A percentile compares a stretch with the other conserved stretches of the same genome.
Evolutionary conservation across 2,113 vertebrate species (phyloP).

Genomic region (Dermatemys mawii): DNA sequence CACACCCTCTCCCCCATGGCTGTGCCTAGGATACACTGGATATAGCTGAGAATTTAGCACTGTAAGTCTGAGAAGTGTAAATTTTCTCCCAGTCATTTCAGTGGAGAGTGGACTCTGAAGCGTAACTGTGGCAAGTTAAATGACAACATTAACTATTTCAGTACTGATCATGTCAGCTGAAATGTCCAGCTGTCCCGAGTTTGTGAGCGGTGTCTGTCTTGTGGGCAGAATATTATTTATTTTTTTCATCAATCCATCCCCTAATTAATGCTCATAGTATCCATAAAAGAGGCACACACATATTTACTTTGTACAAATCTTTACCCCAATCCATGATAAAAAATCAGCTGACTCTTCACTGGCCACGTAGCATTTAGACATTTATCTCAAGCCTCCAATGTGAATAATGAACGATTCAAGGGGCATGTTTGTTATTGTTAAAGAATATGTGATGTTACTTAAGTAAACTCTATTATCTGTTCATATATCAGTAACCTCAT

Average conservation of each 20-base stretch:
- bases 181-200: not conserved
- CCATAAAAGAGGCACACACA: not conserved
- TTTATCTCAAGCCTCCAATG: not conserved
- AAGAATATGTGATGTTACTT: not conserved
- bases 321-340: not conserved
- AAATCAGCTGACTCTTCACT: not conserved
- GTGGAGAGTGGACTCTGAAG: not conserved
- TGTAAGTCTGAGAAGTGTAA: not conserved
- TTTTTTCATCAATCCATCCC: not conserved
- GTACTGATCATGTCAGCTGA: not conserved
- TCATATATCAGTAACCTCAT: not conserved
- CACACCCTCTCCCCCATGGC: rapidly evolving
- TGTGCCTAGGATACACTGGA: not conserved
- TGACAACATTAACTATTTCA: not conserved
- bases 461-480: not conserved
- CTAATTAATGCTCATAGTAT: rapidly evolving
- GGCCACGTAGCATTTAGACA: not conserved
- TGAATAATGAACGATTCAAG: not conserved
- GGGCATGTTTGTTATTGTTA: not conserved
- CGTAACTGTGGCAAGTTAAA: not conserved
- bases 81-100: not conserved
- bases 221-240: not conserved
- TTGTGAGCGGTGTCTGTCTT: not conserved
- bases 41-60: not conserved
- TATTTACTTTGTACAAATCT: not conserved